Evolutionary conservation across 35 echinoderm and acorn worm genomes (phyloP).

Genomic region (Anneissia japonica): DNA sequence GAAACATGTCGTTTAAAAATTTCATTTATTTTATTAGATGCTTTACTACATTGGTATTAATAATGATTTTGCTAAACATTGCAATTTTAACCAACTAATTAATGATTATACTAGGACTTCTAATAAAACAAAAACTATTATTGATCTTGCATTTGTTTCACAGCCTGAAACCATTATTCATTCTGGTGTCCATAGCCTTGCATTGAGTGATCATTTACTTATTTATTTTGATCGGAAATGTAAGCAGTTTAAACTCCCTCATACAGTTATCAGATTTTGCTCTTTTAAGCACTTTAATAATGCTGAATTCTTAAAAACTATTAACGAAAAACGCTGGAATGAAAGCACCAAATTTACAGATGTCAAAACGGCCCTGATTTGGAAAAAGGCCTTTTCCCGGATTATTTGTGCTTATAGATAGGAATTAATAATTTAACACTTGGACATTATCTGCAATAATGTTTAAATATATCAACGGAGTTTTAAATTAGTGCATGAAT

Average conservation of each 20-base stretch:
- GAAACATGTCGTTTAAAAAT: too few relatives aligned
- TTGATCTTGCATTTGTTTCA: constrained; percentile 16
- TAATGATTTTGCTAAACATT: constrained; percentile 10
- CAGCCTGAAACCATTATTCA: not conserved
- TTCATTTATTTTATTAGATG: too few relatives aligned
- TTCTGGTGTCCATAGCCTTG: not conserved
- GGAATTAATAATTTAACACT: too few relatives aligned
- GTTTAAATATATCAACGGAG: too few relatives aligned
- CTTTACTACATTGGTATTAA: too few relatives aligned
- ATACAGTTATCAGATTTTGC: not conserved
- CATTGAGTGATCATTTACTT: not conserved
- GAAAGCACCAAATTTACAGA: too few relatives aligned
- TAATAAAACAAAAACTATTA: not conserved
- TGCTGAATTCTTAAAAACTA: not conserved
- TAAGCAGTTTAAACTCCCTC: constrained; percentile 2
- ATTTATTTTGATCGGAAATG: constrained; percentile 4
- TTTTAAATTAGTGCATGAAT: too few relatives aligned
- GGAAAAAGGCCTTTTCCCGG: too few relatives aligned
- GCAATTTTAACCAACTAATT: not conserved
- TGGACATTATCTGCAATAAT: too few relatives aligned
- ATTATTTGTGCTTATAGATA: too few relatives aligned
- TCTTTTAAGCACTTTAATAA: not conserved
- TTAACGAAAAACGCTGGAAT: too few relatives aligned
- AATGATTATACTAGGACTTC: constrained; percentile 1
- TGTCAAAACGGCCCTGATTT: too few relatives aligned